These are phyloP conservation scores for Rana temporaria DNA, from an alignment of 2,113 vertebrate genomes.

Conservation along the genomic window DNA sequence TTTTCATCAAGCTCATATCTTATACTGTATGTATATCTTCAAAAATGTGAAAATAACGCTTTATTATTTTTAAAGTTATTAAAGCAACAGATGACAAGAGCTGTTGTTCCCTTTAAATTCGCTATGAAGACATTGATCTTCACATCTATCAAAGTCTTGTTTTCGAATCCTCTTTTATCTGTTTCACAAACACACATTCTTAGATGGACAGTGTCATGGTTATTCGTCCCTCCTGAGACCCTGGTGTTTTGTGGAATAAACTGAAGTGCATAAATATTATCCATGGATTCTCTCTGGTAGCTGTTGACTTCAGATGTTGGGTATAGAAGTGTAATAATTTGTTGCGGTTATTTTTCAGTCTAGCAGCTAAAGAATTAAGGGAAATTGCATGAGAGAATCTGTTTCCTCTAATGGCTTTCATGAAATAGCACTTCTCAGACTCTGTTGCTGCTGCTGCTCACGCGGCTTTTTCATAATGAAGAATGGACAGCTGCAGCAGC, in stretches of 20 bases:
- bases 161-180: conserved; percentile 1
- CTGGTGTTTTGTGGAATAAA: conserved; percentile 61
- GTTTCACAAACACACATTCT: conserved; percentile 4
- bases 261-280: conserved; percentile 59
- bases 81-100: not conserved
- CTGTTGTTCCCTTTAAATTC: not conserved
- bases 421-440: conserved; percentile 41
- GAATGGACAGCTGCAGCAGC: conserved; percentile 60
- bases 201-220: conserved; percentile 13
- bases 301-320: conserved; percentile 63
- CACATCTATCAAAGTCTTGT: conserved; percentile 5
- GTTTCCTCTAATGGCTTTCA: conserved; percentile 56
- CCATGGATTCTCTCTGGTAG: conserved; percentile 46
- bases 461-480: conserved; percentile 58
- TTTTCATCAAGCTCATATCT: no score
- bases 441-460: conserved; percentile 41
- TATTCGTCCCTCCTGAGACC: conserved; percentile 54
- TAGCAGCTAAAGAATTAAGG: conserved; percentile 68
- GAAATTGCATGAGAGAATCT: conserved; percentile 62
- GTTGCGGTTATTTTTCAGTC: conserved; percentile 65
- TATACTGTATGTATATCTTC: no score
- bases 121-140: not conserved
- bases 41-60: no score
- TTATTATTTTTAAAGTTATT: not conserved
- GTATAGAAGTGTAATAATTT: conserved; percentile 61